These are phyloP conservation scores for Apis cerana DNA, from an alignment of 1,140 invertebrate species.

Conservation along the genomic window DNA sequence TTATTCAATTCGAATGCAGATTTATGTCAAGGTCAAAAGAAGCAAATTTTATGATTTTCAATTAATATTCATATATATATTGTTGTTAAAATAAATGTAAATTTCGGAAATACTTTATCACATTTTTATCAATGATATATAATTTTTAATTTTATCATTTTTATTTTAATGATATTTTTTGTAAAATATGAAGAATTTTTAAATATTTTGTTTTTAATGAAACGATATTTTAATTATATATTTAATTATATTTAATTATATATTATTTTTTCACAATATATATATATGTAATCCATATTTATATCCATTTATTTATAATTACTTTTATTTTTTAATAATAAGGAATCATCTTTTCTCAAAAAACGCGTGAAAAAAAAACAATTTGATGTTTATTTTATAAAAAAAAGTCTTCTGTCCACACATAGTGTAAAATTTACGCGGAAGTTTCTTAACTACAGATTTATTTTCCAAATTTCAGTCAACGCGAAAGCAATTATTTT, in stretches of 20 bases:
- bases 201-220: neutral
- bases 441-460: neutral
- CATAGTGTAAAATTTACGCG: neutral
- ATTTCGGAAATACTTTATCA: neutral
- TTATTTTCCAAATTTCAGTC: slow-evolving; percentile 8
- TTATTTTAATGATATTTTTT: neutral
- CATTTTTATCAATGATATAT: neutral
- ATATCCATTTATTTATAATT: no score
- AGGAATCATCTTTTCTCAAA: neutral
- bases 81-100: neutral
- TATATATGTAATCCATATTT: no score
- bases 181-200: neutral
- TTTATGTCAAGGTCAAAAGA: slow-evolving; percentile 42
- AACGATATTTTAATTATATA: neutral
- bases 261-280: no score
- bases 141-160: neutral
- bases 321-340: neutral
- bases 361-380: neutral
- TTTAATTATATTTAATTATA: neutral
- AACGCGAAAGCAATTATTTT: neutral
- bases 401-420: neutral
- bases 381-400: neutral
- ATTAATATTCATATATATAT: neutral
- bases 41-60: slow-evolving; percentile 12
- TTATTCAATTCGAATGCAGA: slow-evolving; percentile 42